A percentile compares a stretch with the other conserved stretches of the same genome.
Conservation (phyloP, 2,113 vertebrate species). For the Prionailurus viverrinus region DNA sequence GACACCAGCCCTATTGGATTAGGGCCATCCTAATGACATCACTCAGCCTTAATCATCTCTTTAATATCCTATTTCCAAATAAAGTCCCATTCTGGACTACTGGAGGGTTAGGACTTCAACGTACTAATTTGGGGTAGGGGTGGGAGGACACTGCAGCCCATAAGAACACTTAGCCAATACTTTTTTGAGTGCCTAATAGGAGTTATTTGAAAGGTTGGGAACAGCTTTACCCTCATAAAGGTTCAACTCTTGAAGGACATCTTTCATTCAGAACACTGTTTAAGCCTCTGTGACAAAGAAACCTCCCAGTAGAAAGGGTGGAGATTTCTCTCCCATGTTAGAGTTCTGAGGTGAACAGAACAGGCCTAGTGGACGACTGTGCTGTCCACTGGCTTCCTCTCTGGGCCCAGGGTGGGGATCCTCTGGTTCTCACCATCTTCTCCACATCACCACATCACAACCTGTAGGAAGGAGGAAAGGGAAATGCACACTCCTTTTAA, state of each 20-base stretch:
- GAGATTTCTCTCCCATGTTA: not conserved
- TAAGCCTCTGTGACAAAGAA: conserved; percentile 13
- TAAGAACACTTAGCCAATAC: not conserved
- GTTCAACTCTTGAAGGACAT: not conserved
- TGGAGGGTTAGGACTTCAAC: not conserved
- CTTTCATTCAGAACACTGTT: not conserved
- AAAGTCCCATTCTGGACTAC: not conserved
- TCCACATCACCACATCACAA: not conserved
- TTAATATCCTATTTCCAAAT: not conserved
- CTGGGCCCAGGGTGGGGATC: not conserved
- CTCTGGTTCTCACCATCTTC: not conserved
- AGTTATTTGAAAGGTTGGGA: not conserved
- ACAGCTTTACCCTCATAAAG: not conserved
- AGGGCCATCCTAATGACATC: not conserved
- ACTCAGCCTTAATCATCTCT: not conserved
- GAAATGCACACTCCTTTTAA: not conserved
- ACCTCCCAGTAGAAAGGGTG: not conserved
- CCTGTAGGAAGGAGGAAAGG: not conserved
- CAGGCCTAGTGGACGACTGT: not conserved
- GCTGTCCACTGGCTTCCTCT: accelerated
- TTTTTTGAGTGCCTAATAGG: not conserved
- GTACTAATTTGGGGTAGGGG: not conserved
- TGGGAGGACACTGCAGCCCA: not conserved
- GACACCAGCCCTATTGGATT: not conserved
- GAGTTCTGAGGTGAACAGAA: not conserved